Conservation (phyloP, 2,113 vertebrate genomes). For the Pseudois nayaur region DNA sequence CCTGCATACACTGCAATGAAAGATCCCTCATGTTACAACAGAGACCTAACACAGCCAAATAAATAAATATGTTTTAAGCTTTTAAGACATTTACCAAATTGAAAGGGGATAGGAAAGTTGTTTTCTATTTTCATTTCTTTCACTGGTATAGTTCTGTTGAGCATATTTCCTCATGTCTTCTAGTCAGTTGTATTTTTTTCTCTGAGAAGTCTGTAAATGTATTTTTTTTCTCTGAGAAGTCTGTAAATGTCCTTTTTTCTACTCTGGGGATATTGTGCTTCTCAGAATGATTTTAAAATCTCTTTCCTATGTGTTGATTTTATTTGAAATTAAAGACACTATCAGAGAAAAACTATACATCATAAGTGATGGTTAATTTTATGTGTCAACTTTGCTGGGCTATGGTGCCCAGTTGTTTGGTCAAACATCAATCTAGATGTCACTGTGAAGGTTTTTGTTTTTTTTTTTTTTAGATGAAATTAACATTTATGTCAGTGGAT, state of each 20-base stretch:
- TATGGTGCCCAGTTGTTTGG: not conserved
- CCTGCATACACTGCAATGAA: not conserved
- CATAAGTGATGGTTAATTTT: not conserved
- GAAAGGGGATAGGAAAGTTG: not conserved
- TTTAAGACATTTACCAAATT: not conserved
- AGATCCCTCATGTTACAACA: rapidly evolving
- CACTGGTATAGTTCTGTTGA: not conserved
- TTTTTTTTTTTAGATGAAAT: not conserved
- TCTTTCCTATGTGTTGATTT: not conserved
- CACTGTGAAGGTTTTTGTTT: not conserved
- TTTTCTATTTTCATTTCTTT: not conserved
- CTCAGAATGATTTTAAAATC: not conserved
- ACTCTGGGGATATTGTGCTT: not conserved
- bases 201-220: not conserved
- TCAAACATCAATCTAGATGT: not conserved
- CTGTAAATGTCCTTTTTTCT: not conserved
- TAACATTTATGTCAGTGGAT: not conserved
- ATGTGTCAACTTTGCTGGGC: not conserved
- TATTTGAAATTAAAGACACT: not conserved
- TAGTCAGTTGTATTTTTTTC: not conserved
- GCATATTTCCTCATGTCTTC: not conserved
- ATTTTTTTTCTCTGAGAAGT: not conserved
- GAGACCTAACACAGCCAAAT: not conserved
- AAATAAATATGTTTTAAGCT: not conserved
- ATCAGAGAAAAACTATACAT: not conserved